Base-by-base conservation (phyloP, 2,797 vertebrate species). In the Anomalospiza imberbis region DNA sequence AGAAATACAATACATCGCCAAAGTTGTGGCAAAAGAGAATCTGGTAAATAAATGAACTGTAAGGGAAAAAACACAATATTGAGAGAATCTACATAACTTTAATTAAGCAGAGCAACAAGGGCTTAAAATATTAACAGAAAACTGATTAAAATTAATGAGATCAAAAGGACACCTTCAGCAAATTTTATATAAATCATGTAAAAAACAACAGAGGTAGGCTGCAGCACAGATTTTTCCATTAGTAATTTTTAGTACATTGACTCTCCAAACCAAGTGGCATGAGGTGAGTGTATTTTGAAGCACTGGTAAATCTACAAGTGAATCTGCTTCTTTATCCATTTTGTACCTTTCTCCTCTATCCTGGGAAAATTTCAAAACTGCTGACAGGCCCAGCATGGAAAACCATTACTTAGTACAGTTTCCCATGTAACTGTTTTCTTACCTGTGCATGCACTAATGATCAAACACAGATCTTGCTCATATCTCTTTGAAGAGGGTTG, bases 371-470 rank as follows among this genome's bases (percentile, higher is more conserved):
- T 50, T 93, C 70, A 93, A 78, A 94, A 83, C 19, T 94, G 94
- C 94, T 97, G 94, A 96, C 94, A 87, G 81, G 50, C 54, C 92
- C 94, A 87, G 82, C 93, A 94, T 93, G 91, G 88, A 96, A 96
- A 96, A 87, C 53, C 31, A 74, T 55, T 47, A 57, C 57, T 73
- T 54, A 70, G 36, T 50, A 34, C 28, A 53, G 45, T 73, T 95
- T 92, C 71, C 65, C 88, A 89, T 45, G 73, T 40, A 78, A 86
- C 13, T 91, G 67, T 93, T 94, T 84, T 79, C 50, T 85, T 94
- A 96, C 91, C 92, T 91, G 61, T 85, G 67, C 75, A 88, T 20
- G 91, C 94, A 84, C 78, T 71, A 83, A 53, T 58, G 91, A 88
- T 96, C 91, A 93, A 83, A 83, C 38, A 72, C 45, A 80, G 66